Base-by-base conservation (phyloP, 2,888 invertebrate genomes). In the Euplagia quadripunctaria region DNA sequence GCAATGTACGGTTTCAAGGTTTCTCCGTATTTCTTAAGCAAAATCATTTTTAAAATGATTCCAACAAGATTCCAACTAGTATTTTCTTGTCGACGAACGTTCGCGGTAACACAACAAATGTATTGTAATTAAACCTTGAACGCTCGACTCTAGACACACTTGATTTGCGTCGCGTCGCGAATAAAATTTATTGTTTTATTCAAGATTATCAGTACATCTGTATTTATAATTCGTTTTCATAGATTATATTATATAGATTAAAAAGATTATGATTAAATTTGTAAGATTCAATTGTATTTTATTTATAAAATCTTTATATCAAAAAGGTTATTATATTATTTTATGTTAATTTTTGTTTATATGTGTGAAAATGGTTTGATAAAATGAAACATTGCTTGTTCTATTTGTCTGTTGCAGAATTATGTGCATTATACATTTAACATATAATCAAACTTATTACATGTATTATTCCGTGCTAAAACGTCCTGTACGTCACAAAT, bases 51-150 rank as follows among this genome's bases (percentile, higher is more conserved):
- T 52, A 20, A 17, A n/a, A 61, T 49, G 61, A 41, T 63, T 42
- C 49, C 11, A 58, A n/a, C 61, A 74, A 66, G 64, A 78, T 74
- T 70, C 42, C n/a, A 67, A 66, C n/a, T 69, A 58, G 17, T 58
- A 42, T 52, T 76, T 64, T 43, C 31, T 46, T 16, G 70, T 75
- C 70, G 31, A 66, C 71, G 65, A 69, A 46, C 75, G 74, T 69
- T 84, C 76, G 79, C 73, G 78, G 82, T 81, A 82, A 31, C 31
- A 69, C 72, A 77, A 80, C 82, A 81, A 79, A 84, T 83, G 79
- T 69, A 78, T 76, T 73, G 49, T 76, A 76, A 73, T 78, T 74
- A 75, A 63, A 80, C 74, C 78, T 81, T 79, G 76, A 77, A 74
- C 65, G 74, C 69, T 68, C 51, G 72, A 61, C 58, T 69, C 46